Evolutionary conservation across 2,888 invertebrate genomes (phyloP), one percentile per base, ranked within the genome.

Genomic region (Epiperipatus broadwayi): DNA sequence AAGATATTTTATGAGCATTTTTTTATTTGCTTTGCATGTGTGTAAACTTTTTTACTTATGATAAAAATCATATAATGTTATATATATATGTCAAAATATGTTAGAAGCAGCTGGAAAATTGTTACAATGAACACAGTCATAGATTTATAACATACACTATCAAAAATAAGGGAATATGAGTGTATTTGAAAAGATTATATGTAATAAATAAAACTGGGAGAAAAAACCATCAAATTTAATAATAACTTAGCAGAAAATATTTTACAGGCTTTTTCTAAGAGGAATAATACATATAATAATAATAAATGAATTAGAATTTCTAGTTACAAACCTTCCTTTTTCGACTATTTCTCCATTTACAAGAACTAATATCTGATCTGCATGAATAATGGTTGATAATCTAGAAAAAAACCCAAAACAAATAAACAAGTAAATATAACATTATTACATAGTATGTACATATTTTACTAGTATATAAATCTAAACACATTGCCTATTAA

Each of bases 351-450:
- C 73, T 2, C 95, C 93, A 2, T 91, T 83, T 53, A 77, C 75
- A 27, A 95, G 60, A 1, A 95, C 93, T 4, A 93, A 62, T 52
- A 95, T 95, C 60, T 85, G 79, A 63, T 93, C 80, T 0, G 89
- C 87, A 57, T 91, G 78, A 46, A 89, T 83, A 42, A 95, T 73
- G 0, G 93, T 95, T 0, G 91, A 91, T 33, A 95, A 59, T 40
- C 85, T 44, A 28, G 3, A 31, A 20, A 3, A 7, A 19, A 37
- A 28, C n/a, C n/a, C n/a, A n/a, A n/a, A n/a, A n/a, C n/a, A n/a
- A n/a, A n/a, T n/a, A n/a, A n/a, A n/a, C n/a, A n/a, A n/a, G n/a
- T n/a, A n/a, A n/a, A n/a, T n/a, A n/a, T n/a, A n/a, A n/a, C n/a
- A n/a, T n/a, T n/a, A n/a, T n/a, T n/a, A n/a, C n/a, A n/a, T n/a